A percentile compares a stretch with the other conserved stretches of the same genome.
phyloP scores from a whole-genome alignment of 2,888 invertebrate genomes.

The Chydorus sphaericus region DNA sequence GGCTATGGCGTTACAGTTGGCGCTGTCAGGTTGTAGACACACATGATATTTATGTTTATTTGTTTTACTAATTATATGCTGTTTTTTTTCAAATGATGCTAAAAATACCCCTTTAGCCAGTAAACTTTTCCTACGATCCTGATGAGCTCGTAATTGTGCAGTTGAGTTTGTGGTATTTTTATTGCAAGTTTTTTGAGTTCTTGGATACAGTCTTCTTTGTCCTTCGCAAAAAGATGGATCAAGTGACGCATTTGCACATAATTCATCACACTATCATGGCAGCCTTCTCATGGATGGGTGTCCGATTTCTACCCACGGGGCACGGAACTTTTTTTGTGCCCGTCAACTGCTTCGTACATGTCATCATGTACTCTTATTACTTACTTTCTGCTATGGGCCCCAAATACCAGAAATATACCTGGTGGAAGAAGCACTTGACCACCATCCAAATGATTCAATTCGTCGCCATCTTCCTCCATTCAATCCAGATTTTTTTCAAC shows the following conservation, averaged over 20 bases:
- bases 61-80: no score
- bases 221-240: conserved; percentile 31
- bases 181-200: conserved; percentile 76
- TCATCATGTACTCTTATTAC: conserved; percentile 78
- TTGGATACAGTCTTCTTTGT: conserved; percentile 56
- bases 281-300: conserved; percentile 34
- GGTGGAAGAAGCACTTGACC: conserved; percentile 83
- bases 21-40: conserved; percentile 57
- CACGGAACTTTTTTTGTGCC: conserved; percentile 78
- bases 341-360: conserved; percentile 70
- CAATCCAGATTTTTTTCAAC: conserved; percentile 59
- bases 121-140: conserved; percentile 52
- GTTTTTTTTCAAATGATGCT: no score
- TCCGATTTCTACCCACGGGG: conserved; percentile 49
- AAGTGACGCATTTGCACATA: conserved; percentile 33
- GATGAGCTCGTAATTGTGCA: conserved; percentile 57
- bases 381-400: conserved; percentile 75
- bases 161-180: conserved; percentile 78
- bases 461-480: conserved; percentile 66
- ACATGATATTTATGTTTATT: no score
- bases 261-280: conserved; percentile 37
- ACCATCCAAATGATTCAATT: conserved; percentile 76
- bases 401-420: conserved; percentile 65
- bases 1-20: conserved; percentile 69
- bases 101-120: no score